These are phyloP conservation scores for Drosophila vallismaia DNA, from an alignment of 2,888 invertebrate species.

Conservation along the genomic window DNA sequence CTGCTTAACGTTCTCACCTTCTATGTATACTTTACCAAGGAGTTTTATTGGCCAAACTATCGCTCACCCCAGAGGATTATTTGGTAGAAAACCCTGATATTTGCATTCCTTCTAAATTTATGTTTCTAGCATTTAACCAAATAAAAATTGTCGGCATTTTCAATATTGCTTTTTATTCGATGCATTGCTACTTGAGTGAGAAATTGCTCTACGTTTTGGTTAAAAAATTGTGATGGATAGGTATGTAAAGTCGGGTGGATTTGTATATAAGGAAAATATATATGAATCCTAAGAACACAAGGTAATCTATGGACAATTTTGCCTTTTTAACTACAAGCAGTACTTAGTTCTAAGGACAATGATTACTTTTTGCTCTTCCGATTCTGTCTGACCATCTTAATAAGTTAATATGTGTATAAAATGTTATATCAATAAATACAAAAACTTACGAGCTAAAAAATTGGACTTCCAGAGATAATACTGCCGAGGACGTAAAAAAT, in stretches of 20 bases:
- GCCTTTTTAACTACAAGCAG: neutral
- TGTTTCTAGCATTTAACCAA: conserved; percentile 20
- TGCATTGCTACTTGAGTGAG: conserved; percentile 71
- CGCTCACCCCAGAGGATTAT: conserved; percentile 92
- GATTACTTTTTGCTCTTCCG: neutral
- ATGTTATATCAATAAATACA: conserved; percentile 39
- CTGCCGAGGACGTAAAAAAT: conserved; percentile 57
- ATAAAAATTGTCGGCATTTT: conserved; percentile 39
- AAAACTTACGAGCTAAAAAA: conserved; percentile 62
- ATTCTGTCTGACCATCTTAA: conserved; percentile 4
- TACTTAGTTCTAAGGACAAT: neutral
- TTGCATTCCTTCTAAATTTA: neutral
- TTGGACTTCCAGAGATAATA: conserved; percentile 57
- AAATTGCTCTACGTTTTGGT: conserved; percentile 67
- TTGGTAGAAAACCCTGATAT: conserved; percentile 87
- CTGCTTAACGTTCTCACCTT: conserved; percentile 89
- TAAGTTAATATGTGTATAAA: conserved; percentile 26
- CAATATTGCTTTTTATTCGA: conserved; percentile 75
- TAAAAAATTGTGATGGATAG: conserved; percentile 50
- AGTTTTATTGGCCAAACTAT: conserved; percentile 91
- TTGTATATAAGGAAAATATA: conserved; percentile 12
- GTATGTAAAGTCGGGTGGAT: conserved; percentile 7
- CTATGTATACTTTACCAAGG: conserved; percentile 90
- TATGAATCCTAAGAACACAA: neutral
- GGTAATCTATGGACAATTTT: conserved; percentile 4